Base-by-base conservation (phyloP, 2,113 vertebrate genomes). In the Smithornis capensis region DNA sequence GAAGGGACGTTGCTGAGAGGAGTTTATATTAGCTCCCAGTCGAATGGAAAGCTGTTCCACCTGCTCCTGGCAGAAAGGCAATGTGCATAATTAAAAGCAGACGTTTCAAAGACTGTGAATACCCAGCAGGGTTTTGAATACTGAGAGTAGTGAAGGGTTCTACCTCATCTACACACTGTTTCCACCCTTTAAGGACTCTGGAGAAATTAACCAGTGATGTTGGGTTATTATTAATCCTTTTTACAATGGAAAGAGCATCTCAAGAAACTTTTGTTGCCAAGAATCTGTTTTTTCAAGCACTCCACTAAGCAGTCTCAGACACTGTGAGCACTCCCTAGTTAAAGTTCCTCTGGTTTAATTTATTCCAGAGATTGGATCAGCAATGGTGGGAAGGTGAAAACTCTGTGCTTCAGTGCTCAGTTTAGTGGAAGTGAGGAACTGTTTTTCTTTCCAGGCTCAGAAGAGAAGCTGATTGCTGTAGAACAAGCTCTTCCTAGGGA, bases 51-150 rank as follows among this genome's bases (percentile, higher is more conserved):
- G 71, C 71, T 90, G 90, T 95, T 96, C 95, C 94, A 97, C 94
- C 96, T 95, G 93, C 68, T 96, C 86, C 83, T 96, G 91, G 94
- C 89, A 95, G 71, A 70, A 85, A 83, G 78, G 79, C 89, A 77
- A 63, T 6, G 56, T 71, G 29, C 38, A 55, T 96, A 96, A 97
- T 98, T 96, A 96, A 98, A 98, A 97, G 70, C 95, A 98, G 94
- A 83, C 81, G 45, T 96, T 96, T 96, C 65, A 92, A 91, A 97
- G 87, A 95, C 82, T 84, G 24, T 44, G 76, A 95, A 93, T 90
- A 95, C 64, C 49, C 74, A 96, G 53, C 45, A 95, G 57, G 49
- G 53, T 79, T 83, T 90, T 77, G 84, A 92, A 94, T 93, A 82
- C 56, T 76, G 75, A 91, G 49, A 85, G 9, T 27, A 80, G 77